Conservation (phyloP, 2,888 invertebrate genomes). For the Stenolophus ochropezus region DNA sequence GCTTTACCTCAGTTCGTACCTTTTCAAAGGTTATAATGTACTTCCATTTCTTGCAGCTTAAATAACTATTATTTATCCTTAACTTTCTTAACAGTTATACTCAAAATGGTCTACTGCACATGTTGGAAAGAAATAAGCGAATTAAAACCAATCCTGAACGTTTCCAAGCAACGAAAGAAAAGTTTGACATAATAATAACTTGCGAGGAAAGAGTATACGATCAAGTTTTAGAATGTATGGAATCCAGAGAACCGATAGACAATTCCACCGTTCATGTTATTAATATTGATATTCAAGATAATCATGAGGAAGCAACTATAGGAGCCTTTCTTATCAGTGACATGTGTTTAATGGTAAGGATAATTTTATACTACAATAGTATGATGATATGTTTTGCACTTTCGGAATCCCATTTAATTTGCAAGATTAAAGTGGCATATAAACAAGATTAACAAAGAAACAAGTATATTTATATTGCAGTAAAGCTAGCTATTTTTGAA, state of each 20-base stretch:
- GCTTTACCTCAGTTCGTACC: too few relatives aligned
- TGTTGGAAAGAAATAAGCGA: constrained; percentile 96
- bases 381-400: too few relatives aligned
- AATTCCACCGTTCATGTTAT: constrained; percentile 96
- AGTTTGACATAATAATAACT: constrained; percentile 96
- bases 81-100: constrained; percentile 81
- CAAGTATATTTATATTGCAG: too few relatives aligned
- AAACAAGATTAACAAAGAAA: too few relatives aligned
- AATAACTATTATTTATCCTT: too few relatives aligned
- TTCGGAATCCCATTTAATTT: too few relatives aligned
- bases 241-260: constrained; percentile 84
- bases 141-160: constrained; percentile 96
- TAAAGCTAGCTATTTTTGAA: too few relatives aligned
- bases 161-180: constrained; percentile 91
- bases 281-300: constrained; percentile 99
- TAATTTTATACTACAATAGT: too few relatives aligned
- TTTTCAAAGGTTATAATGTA: too few relatives aligned
- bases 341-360: constrained; percentile 88
- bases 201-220: constrained; percentile 99
- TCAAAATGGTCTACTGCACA: constrained; percentile 97
- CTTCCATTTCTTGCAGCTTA: too few relatives aligned
- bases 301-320: constrained; percentile 99
- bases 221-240: constrained; percentile 96
- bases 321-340: constrained; percentile 99
- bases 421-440: too few relatives aligned